Evolutionary conservation across 1,140 invertebrate species (phyloP).

Genomic region (Olivierus martensii): DNA sequence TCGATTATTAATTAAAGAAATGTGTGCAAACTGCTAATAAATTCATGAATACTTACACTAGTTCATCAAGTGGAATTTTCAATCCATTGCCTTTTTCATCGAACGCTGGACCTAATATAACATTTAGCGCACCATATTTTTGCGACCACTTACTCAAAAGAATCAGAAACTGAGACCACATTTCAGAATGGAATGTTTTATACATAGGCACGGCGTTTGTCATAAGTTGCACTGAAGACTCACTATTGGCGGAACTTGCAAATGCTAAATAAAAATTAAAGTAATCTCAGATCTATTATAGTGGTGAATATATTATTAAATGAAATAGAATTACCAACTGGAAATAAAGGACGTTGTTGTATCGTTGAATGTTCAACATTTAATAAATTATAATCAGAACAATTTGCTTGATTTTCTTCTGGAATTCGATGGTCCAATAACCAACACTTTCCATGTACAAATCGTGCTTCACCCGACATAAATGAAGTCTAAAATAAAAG

Average conservation of each 20-base stretch:
- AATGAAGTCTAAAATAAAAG: not conserved
- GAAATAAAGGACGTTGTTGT: slow-evolving; percentile 6
- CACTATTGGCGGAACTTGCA: too few species aligned
- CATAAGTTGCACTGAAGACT: not conserved
- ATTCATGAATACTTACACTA: slow-evolving; percentile 1
- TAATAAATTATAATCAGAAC: slow-evolving; percentile 2
- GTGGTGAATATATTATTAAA: too few species aligned
- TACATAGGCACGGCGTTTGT: slow-evolving; percentile 1
- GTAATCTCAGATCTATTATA: too few species aligned
- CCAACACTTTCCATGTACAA: not conserved
- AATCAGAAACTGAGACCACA: not conserved
- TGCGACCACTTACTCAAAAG: not conserved
- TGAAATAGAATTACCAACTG: slow-evolving; percentile 1
- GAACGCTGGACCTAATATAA: slow-evolving; percentile 11
- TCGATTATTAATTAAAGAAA: too few species aligned
- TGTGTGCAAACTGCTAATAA: not conserved
- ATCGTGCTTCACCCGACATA: not conserved
- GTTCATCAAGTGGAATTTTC: not conserved
- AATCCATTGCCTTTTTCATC: not conserved
- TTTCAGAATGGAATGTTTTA: not conserved
- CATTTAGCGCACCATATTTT: slow-evolving; percentile 1
- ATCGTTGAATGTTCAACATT: not conserved
- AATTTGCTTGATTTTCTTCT: not conserved
- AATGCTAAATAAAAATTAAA: not conserved
- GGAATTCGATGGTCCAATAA: slow-evolving; percentile 8